phyloP scores from a whole-genome alignment of 2,113 vertebrate species.

The Prietella phreatophila region DNA sequence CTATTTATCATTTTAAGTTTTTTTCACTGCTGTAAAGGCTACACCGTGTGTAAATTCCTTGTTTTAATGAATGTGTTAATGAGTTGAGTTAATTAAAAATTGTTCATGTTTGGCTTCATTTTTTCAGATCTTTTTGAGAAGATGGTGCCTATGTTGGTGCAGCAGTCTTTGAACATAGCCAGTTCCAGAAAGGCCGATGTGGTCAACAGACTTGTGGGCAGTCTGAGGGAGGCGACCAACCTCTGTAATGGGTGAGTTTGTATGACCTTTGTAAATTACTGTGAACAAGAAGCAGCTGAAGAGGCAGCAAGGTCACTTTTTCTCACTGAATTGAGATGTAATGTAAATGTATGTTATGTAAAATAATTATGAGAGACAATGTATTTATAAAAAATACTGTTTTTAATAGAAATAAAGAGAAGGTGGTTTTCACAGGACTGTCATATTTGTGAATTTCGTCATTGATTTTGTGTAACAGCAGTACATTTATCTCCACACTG shows the following conservation, averaged over 20 bases:
- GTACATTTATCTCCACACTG: background rate
- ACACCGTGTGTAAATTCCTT: background rate
- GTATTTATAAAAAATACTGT: background rate
- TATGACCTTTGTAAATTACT: background rate
- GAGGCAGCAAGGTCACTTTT: background rate
- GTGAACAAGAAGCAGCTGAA: background rate
- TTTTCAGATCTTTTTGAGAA: constrained; percentile 94
- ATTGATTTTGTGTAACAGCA: background rate
- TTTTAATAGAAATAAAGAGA: background rate
- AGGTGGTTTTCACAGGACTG: background rate
- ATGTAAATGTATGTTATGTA: background rate
- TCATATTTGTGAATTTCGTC: background rate
- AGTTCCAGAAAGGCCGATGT: constrained; percentile 89
- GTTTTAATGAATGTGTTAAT: background rate
- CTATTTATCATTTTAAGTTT: background rate
- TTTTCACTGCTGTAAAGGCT: background rate
- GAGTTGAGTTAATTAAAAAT: no score
- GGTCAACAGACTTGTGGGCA: constrained; percentile 89
- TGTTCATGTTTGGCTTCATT: background rate
- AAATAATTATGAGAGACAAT: no score
- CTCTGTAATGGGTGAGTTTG: constrained; percentile 87
- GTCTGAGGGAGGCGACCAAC: constrained; percentile 94
- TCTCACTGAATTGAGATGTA: background rate
- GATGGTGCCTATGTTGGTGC: constrained; percentile 95
- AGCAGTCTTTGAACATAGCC: constrained; percentile 85